These are phyloP conservation scores for Trypoxylus dichotomus DNA, from an alignment of 1,140 invertebrate species.

Conservation along the genomic window DNA sequence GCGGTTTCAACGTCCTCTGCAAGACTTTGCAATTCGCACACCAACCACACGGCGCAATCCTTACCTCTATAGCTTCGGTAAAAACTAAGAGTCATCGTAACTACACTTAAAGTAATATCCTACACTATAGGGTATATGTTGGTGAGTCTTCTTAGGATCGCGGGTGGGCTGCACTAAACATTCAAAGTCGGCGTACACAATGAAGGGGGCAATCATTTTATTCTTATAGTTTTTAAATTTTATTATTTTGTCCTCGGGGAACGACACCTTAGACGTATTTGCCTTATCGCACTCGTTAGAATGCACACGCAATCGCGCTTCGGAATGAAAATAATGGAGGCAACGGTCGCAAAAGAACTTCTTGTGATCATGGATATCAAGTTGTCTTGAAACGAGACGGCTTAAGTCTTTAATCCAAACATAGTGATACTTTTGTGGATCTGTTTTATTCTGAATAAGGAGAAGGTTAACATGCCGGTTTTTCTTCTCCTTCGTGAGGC, in stretches of 20 bases:
- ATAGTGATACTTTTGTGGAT: conserved; percentile 29
- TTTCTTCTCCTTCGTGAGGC: not conserved
- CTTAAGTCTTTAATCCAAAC: not conserved
- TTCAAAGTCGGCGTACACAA: not conserved
- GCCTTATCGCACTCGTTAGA: not conserved
- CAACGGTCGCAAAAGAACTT: not conserved
- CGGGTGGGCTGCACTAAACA: not conserved
- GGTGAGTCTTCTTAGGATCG: not conserved
- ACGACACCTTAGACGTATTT: not conserved
- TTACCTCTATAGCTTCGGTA: not conserved
- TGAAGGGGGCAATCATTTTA: not conserved
- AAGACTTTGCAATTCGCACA: not conserved
- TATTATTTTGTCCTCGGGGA: not conserved
- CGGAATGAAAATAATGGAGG: not conserved
- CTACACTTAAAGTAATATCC: not conserved
- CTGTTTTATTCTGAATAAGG: not conserved
- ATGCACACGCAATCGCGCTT: not conserved
- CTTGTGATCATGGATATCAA: not conserved
- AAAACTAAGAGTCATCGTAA: not conserved
- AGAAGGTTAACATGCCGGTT: not conserved
- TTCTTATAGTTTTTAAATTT: not conserved
- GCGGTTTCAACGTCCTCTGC: too few species aligned
- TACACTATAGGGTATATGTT: not conserved
- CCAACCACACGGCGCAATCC: not conserved
- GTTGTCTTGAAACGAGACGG: not conserved